A percentile compares a stretch with the other conserved stretches of the same genome.
phyloP scores from a whole-genome alignment of 2,113 vertebrate genomes.

The Lampris incognitus region DNA sequence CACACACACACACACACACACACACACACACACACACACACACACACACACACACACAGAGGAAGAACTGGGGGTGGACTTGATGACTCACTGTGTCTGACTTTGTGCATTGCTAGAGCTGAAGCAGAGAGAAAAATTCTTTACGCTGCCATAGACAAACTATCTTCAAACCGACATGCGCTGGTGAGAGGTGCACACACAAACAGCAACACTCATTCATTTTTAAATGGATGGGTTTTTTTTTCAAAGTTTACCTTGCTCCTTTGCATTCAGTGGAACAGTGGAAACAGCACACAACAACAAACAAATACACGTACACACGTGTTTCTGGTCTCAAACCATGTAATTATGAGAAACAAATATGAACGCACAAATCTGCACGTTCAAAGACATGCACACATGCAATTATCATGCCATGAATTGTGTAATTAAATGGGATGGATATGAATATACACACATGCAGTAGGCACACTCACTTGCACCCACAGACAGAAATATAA shows the following conservation, averaged over 20 bases:
- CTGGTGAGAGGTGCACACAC: constrained; percentile 4
- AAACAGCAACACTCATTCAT: background rate
- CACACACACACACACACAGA: constrained; percentile 16
- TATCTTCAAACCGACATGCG: background rate
- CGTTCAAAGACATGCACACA: constrained; percentile 27
- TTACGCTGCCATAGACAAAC: constrained; percentile 16
- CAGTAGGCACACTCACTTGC: background rate
- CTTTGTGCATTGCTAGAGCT: constrained; percentile 7
- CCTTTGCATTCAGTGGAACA: too few species aligned
- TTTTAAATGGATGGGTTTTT: too few species aligned
- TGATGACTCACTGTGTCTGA: constrained; percentile 46
- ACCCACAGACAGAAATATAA: background rate
- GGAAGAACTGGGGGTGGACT: constrained; percentile 37
- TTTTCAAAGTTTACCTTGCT: too few species aligned
- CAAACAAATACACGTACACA: background rate
- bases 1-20: constrained; percentile 1
- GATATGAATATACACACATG: constrained; percentile 28
- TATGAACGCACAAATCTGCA: constrained; percentile 47
- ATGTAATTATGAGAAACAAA: constrained; percentile 55
- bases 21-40: background rate
- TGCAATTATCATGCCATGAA: constrained; percentile 54
- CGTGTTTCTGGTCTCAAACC: background rate
- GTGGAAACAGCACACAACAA: background rate
- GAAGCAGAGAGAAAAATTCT: background rate
- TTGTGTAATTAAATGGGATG: constrained; percentile 42